Conservation (phyloP, 2,113 vertebrate genomes). For the Natator depressus region DNA sequence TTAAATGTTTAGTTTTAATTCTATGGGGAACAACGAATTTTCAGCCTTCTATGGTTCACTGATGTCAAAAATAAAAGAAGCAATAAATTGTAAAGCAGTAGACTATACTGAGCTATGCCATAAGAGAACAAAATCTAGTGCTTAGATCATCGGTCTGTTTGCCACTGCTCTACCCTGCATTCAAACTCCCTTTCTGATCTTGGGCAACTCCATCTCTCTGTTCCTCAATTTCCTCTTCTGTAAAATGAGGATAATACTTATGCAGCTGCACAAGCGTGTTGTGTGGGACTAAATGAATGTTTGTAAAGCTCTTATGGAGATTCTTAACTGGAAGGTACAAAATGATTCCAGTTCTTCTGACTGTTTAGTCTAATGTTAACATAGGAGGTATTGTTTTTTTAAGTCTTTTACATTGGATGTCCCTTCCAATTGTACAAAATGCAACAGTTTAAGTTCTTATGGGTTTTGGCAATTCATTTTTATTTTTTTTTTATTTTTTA, state of each 20-base stretch:
- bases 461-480: neutral
- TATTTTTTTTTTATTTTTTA: neutral
- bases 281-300: slow-evolving; percentile 70
- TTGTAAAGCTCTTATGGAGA: slow-evolving; percentile 66
- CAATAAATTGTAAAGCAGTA: neutral
- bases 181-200: slow-evolving; percentile 57
- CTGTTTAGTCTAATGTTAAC: slow-evolving; percentile 14
- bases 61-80: neutral
- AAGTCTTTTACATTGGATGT: neutral
- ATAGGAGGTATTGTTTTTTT: slow-evolving; percentile 30
- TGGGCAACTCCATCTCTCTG: slow-evolving; percentile 65
- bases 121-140: neutral
- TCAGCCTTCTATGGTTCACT: neutral
- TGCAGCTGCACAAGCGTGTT: slow-evolving; percentile 66
- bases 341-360: slow-evolving; percentile 39
- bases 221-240: slow-evolving; percentile 73
- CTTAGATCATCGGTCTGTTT: neutral
- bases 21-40: neutral
- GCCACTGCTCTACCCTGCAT: slow-evolving; percentile 19
- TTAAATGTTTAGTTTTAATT: neutral
- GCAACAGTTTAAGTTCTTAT: neutral
- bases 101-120: neutral
- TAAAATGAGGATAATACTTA: slow-evolving; percentile 75
- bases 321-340: slow-evolving; percentile 68
- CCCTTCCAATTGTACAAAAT: neutral